phyloP scores from a whole-genome alignment of 2,113 vertebrate species.

The Ophiodon elongatus region DNA sequence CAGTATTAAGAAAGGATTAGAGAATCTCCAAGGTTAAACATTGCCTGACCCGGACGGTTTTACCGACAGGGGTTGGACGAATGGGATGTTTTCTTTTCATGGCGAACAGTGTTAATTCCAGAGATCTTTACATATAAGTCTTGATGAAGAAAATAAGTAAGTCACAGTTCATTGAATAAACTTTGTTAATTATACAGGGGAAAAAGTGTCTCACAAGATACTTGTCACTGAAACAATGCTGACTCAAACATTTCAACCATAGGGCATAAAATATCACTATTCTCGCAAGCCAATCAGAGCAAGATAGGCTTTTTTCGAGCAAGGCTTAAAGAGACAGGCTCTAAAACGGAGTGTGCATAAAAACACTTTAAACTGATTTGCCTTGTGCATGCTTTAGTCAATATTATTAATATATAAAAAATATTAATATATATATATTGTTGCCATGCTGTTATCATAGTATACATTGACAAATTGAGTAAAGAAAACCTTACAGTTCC shows the following conservation, averaged over 20 bases:
- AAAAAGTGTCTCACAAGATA: not conserved
- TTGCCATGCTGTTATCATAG: not conserved
- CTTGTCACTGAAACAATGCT: not conserved
- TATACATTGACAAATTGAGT: not conserved
- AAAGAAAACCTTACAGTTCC: not conserved
- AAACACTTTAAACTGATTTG: not conserved
- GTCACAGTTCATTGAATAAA: not conserved
- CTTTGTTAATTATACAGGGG: not conserved
- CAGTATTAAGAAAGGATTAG: constrained; percentile 68
- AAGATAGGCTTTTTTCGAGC: too few species aligned
- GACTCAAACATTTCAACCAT: too few species aligned
- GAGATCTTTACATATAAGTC: not conserved
- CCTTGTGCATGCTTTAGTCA: not conserved
- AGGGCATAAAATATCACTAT: not conserved
- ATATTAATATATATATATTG: not conserved
- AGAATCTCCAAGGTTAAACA: constrained; percentile 58
- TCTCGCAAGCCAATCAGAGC: not conserved
- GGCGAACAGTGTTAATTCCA: not conserved
- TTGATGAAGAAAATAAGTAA: not conserved
- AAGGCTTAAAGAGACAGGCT: not conserved
- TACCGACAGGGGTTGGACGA: constrained; percentile 26
- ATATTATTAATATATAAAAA: too few species aligned
- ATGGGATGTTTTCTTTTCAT: not conserved
- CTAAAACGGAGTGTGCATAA: not conserved
- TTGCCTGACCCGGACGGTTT: constrained; percentile 36